Evolutionary conservation across 2,888 invertebrate genomes (phyloP).

Genomic region (Troglohyphantes excavatus): DNA sequence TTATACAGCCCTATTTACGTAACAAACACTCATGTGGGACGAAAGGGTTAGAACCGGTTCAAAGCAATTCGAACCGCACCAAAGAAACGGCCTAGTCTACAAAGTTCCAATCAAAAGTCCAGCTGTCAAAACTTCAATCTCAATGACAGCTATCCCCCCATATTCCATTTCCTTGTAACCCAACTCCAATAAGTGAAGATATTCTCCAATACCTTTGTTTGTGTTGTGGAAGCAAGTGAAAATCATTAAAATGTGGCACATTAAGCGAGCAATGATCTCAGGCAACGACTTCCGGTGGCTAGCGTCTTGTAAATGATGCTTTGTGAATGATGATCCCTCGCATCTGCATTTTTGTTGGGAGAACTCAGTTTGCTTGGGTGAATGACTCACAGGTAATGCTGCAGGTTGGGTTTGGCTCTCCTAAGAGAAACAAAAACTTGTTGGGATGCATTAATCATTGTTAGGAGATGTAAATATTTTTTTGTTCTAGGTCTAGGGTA

Average conservation of each 20-base stretch:
- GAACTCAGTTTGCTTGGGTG: slow-evolving; percentile 43
- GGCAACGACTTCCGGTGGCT: slow-evolving; percentile 51
- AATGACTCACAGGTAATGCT: slow-evolving; percentile 64
- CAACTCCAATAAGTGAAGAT: not conserved
- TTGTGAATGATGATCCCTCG: slow-evolving; percentile 29
- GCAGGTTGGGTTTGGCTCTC: slow-evolving; percentile 23
- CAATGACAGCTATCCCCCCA: slow-evolving; percentile 2
- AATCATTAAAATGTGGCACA: slow-evolving; percentile 29
- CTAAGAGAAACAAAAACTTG: slow-evolving; percentile 2
- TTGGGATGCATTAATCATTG: not conserved
- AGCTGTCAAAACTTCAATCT: not conserved
- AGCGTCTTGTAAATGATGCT: slow-evolving; percentile 51
- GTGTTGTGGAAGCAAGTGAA: not conserved
- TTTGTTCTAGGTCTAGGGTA: not conserved
- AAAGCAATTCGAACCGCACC: too few species aligned
- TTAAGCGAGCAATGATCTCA: slow-evolving; percentile 66
- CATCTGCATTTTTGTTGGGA: slow-evolving; percentile 30
- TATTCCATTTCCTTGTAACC: not conserved
- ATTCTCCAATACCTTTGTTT: not conserved
- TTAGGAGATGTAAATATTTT: slow-evolving; percentile 6
- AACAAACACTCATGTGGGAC: too few species aligned
- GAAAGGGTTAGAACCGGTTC: too few species aligned
- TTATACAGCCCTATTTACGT: too few species aligned
- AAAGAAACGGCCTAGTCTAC: too few species aligned
- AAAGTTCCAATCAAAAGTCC: not conserved